phyloP scores from a whole-genome alignment of 2,888 invertebrate species.

The Dryobotodes eremita region DNA sequence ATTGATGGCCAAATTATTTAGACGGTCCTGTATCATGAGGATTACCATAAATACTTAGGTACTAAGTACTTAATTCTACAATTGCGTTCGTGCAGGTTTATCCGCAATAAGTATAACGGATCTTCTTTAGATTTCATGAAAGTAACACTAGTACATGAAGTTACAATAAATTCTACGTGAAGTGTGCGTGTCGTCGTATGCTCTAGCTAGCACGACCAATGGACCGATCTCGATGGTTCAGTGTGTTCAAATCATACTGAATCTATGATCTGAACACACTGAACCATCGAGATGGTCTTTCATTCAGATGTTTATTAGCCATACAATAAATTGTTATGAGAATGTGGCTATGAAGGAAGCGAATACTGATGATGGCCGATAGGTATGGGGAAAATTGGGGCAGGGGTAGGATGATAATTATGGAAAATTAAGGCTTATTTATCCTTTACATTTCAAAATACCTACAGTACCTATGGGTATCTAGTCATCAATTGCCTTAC shows the following conservation, averaged over 20 bases:
- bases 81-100: not conserved
- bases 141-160: constrained; percentile 12
- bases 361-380: not conserved
- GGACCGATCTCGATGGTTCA: constrained; percentile 26
- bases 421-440: not conserved
- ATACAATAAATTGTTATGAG: not conserved
- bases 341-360: not conserved
- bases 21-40: not conserved
- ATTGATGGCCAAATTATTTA: not conserved
- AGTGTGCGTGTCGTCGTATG: constrained; percentile 32
- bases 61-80: not conserved
- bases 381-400: not conserved
- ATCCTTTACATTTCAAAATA: not conserved
- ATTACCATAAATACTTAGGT: not conserved
- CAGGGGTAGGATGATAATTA: too few species aligned
- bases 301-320: not conserved
- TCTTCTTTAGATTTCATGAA: constrained; percentile 32
- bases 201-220: constrained; percentile 37
- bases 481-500: not conserved
- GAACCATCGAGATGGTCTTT: constrained; percentile 4
- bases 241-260: constrained; percentile 16
- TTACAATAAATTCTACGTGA: constrained; percentile 21
- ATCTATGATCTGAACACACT: too few species aligned
- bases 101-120: not conserved
- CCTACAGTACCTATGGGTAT: not conserved